Evolutionary conservation across 2,113 vertebrate genomes (phyloP).

Genomic region (Junco hyemalis): DNA sequence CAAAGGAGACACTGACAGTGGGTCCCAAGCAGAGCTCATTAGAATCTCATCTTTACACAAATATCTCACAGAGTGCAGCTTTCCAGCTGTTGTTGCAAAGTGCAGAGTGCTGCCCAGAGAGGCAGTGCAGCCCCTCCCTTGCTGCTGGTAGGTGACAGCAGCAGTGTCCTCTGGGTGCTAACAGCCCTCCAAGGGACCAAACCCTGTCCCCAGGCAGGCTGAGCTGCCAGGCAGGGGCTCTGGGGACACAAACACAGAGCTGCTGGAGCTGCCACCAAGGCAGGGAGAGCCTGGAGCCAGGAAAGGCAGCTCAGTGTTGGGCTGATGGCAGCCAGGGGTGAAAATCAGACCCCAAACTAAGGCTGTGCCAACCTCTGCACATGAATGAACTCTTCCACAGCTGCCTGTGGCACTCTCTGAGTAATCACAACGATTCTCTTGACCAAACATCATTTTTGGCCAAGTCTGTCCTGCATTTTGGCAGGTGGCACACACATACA

Average conservation of each 20-base stretch:
- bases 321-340: background rate
- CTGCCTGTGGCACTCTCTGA: background rate
- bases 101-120: background rate
- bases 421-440: background rate
- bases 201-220: fast-evolving
- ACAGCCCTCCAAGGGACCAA: background rate
- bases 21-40: background rate
- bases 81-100: background rate
- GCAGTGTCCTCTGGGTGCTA: fast-evolving
- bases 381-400: background rate
- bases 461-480: background rate
- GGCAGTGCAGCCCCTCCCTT: background rate
- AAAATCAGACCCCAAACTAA: background rate
- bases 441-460: background rate
- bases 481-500: background rate
- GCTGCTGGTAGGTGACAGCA: background rate
- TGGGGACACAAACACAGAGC: background rate
- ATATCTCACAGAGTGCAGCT: background rate
- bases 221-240: background rate
- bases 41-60: background rate
- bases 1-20: background rate
- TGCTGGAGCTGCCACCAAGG: background rate
- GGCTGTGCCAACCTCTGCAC: background rate
- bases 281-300: fast-evolving
- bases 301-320: background rate